Evolutionary conservation across 2,113 vertebrate species (phyloP), one percentile per base, ranked within the genome.

Genomic region (Bombycilla garrulus): DNA sequence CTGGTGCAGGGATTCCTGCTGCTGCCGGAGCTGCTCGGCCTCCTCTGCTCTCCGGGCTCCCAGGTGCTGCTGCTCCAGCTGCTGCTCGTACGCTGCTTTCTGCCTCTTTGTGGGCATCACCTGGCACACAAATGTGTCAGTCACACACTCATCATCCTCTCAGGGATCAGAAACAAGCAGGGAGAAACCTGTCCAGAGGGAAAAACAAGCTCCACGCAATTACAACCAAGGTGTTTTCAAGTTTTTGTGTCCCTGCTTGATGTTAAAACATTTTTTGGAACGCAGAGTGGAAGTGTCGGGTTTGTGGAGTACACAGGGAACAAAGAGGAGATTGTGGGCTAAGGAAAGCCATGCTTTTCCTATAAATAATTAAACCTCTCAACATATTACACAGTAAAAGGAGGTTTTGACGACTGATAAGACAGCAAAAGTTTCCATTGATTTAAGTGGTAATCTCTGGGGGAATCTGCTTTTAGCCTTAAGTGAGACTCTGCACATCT

Each of bases 11-110:
- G 96, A 96, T 17, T 99, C 98, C 96, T 99, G 99, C 4, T 91
- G 98, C 42, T 98, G 83, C 50, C 97, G 97, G 10, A 99, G 98
- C 82, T 95, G 96, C 78, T 69, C 69, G 72, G 98, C 98, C 97
- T 99, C 98, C 91, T 98, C 98, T 0, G 96, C 98, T 94, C 96
- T 96, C 86, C 81, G 97, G 3, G 88, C 98, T 11, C 98, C 99
- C 65, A 99, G 94, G 3, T 93, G 98, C 95, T 98, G 99, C 97
- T 99, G 99, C 86, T 99, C 98, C 95, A 98, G 95, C 90, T 99
- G 99, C 77, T 99, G 98, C 94, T 99, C 99, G 1, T 99, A 99
- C 0, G 98, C 96, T 0, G 98, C 97, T 58, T 97, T 99, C 23
- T 95, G 64, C 7, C 67, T 91, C 60, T 67, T 88, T 8, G 81